Percentiles rank a stretch among this genome's conserved stretches.
Conservation (phyloP, 2,888 invertebrate species). For the Dynastes maya region DNA sequence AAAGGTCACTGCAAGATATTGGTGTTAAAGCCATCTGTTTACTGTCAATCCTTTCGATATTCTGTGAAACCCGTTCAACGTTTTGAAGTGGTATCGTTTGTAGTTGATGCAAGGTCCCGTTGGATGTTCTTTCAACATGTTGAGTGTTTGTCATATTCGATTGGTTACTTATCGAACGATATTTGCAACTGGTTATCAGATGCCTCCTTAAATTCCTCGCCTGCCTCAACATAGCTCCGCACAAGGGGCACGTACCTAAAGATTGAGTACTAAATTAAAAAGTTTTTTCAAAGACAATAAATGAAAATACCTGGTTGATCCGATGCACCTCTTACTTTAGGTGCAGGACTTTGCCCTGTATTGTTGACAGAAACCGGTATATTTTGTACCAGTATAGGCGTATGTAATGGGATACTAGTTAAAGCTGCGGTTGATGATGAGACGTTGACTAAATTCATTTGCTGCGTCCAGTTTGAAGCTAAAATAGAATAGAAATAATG, state of each 20-base stretch:
- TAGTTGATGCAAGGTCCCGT: constrained; percentile 54
- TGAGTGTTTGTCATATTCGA: constrained; percentile 46
- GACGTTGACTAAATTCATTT: constrained; percentile 54
- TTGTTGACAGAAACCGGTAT: constrained; percentile 48
- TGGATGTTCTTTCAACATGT: constrained; percentile 51
- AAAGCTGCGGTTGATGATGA: constrained; percentile 49
- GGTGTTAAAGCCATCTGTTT: constrained; percentile 55
- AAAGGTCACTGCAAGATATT: constrained; percentile 55
- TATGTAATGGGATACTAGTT: constrained; percentile 49
- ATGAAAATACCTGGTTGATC: constrained; percentile 72
- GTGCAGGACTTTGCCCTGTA: constrained; percentile 61
- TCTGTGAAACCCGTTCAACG: constrained; percentile 53
- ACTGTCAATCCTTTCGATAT: constrained; percentile 55
- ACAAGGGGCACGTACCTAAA: constrained; percentile 73
- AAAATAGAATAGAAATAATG: constrained; percentile 13
- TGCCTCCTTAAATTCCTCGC: constrained; percentile 76
- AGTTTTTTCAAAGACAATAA: too few species aligned
- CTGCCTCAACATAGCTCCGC: constrained; percentile 75
- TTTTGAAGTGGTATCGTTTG: constrained; percentile 55
- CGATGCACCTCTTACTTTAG: constrained; percentile 74
- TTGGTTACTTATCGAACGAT: constrained; percentile 53
- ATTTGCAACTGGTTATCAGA: constrained; percentile 65
- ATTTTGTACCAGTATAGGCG: constrained; percentile 53
- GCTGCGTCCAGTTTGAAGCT: constrained; percentile 50
- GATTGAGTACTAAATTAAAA: background rate